These are phyloP conservation scores for Aythya baeri DNA, from an alignment of 2,113 vertebrate genomes.

Conservation along the genomic window DNA sequence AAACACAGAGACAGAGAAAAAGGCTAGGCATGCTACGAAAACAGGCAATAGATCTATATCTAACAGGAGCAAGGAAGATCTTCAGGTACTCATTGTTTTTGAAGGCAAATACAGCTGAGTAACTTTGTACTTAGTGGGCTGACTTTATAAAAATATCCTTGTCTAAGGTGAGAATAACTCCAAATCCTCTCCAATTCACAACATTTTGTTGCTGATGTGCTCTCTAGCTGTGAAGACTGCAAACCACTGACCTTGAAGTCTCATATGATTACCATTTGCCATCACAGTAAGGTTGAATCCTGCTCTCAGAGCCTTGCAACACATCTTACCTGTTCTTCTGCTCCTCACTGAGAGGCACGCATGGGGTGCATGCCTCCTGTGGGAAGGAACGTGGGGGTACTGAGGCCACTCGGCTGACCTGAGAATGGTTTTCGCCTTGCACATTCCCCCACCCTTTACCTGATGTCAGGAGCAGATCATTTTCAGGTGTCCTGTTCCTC, in stretches of 20 bases:
- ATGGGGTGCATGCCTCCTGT: not conserved
- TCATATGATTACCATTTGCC: not conserved
- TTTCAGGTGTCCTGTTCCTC: not conserved
- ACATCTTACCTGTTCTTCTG: not conserved
- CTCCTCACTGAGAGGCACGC: not conserved
- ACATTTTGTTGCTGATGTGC: not conserved
- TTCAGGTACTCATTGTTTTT: conserved; percentile 15
- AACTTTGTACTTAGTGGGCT: not conserved
- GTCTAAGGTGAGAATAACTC: not conserved
- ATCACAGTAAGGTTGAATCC: not conserved
- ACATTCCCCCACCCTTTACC: conserved; percentile 43
- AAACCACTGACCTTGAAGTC: not conserved
- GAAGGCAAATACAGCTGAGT: not conserved
- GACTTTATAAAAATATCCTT: not conserved
- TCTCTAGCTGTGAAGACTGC: not conserved
- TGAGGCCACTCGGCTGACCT: not conserved
- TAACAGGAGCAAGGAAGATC: not conserved
- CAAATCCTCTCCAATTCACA: not conserved
- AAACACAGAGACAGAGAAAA: not conserved
- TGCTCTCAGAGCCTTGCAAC: not conserved
- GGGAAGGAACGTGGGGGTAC: not conserved
- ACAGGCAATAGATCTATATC: not conserved
- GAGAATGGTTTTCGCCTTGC: not conserved
- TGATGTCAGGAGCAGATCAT: conserved; percentile 6
- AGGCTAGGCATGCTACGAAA: not conserved